Conservation (phyloP, 2,113 vertebrate genomes). For the Leiothrix lutea region DNA sequence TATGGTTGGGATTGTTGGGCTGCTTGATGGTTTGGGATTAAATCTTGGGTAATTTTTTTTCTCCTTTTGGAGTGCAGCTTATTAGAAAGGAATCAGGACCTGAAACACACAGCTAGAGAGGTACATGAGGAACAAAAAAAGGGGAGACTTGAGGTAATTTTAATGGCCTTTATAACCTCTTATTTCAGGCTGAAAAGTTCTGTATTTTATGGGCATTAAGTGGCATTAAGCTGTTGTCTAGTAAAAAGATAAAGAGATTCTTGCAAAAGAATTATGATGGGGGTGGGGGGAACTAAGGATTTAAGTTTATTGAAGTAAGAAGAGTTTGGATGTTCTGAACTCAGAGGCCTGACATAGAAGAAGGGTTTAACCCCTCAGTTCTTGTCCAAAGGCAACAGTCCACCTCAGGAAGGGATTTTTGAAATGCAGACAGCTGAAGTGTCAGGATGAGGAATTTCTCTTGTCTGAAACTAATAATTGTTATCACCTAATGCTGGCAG, state of each 20-base stretch:
- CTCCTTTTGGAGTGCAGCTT: not conserved
- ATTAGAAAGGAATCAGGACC: not conserved
- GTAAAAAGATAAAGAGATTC: not conserved
- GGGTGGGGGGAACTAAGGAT: not conserved
- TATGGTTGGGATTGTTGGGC: not conserved
- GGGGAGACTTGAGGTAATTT: not conserved
- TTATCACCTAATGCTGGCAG: not conserved
- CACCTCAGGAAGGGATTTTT: not conserved
- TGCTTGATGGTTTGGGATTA: not conserved
- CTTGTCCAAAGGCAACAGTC: constrained; percentile 47
- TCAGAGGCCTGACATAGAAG: not conserved
- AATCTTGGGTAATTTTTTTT: not conserved
- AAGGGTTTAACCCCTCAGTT: not conserved
- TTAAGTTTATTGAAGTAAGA: constrained; percentile 13
- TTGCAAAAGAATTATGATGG: not conserved
- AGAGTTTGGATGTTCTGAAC: not conserved
- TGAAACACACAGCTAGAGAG: not conserved
- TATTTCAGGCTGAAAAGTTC: not conserved
- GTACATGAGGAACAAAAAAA: not conserved
- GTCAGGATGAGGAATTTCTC: constrained; percentile 31
- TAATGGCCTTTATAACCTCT: not conserved
- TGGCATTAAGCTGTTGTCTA: not conserved
- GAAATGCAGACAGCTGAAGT: not conserved
- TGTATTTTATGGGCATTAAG: not conserved
- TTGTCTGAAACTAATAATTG: not conserved